Percentiles rank a stretch among this genome's conserved stretches.
Evolutionary conservation across 2,888 invertebrate species (phyloP).

Genomic region (Campopleginae sp.): DNA sequence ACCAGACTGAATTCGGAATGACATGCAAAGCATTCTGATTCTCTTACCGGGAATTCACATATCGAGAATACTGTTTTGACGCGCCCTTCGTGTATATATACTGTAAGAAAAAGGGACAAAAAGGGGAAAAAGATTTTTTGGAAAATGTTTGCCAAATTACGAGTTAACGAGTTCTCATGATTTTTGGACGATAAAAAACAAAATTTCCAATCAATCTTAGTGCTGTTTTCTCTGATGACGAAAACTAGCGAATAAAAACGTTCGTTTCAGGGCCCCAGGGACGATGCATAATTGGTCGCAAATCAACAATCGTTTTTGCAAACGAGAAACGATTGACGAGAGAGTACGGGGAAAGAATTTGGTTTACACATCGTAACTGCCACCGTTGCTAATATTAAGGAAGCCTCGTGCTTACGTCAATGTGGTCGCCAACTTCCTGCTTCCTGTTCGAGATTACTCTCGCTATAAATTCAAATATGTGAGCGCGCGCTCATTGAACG

Average conservation of each 20-base stretch:
- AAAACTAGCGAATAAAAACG: neutral
- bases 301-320: neutral
- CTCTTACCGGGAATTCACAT: neutral
- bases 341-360: conserved; percentile 10
- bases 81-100: neutral
- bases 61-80: too few relatives aligned
- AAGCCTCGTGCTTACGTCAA: conserved; percentile 32
- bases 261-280: neutral
- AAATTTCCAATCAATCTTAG: neutral
- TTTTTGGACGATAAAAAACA: neutral
- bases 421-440: conserved; percentile 43
- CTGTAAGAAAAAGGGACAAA: too few relatives aligned
- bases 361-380: neutral
- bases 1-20: conserved; percentile 9
- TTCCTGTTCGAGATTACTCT: conserved; percentile 47
- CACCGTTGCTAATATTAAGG: conserved; percentile 3
- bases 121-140: too few relatives aligned
- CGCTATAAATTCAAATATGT: neutral
- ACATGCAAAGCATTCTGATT: neutral
- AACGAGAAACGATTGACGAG: neutral
- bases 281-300: neutral
- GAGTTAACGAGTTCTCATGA: neutral
- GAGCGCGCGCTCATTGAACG: neutral
- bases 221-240: neutral
- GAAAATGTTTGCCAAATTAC: too few relatives aligned